phyloP scores from a whole-genome alignment of 2,888 invertebrate species.

The Acanthosepion pharaonis region DNA sequence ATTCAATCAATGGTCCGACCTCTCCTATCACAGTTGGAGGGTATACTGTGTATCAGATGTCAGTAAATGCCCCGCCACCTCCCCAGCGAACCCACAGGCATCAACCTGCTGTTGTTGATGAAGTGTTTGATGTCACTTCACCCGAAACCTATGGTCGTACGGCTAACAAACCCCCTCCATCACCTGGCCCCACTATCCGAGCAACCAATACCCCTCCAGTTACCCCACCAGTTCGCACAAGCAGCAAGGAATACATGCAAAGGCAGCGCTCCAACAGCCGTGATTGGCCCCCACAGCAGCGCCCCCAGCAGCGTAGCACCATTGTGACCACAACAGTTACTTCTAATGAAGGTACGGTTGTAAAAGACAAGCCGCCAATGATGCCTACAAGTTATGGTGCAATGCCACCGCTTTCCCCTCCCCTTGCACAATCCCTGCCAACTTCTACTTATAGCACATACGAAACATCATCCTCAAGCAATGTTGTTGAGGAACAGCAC shows the following conservation, averaged over 20 bases:
- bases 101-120: conserved; percentile 46
- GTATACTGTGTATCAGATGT: conserved; percentile 56
- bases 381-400: background rate
- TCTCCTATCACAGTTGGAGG: conserved; percentile 54
- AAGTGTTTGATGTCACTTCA: conserved; percentile 49
- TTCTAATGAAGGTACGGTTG: conserved; percentile 39
- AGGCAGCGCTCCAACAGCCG: conserved; percentile 59
- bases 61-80: conserved; percentile 55
- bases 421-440: background rate
- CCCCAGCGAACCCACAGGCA: conserved; percentile 48
- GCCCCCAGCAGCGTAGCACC: conserved; percentile 49
- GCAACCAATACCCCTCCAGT: conserved; percentile 55
- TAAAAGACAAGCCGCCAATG: background rate
- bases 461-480: background rate
- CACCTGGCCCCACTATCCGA: conserved; percentile 60
- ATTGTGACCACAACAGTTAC: background rate
- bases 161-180: conserved; percentile 64
- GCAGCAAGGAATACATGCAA: conserved; percentile 68
- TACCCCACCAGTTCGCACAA: conserved; percentile 61
- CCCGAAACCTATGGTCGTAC: conserved; percentile 53
- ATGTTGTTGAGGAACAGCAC: background rate
- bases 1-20: conserved; percentile 60
- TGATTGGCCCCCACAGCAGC: conserved; percentile 54
- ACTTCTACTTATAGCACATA: conserved; percentile 42
- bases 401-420: conserved; percentile 37